Conservation (phyloP, 2,888 invertebrate species). For the Sycophila texana region DNA sequence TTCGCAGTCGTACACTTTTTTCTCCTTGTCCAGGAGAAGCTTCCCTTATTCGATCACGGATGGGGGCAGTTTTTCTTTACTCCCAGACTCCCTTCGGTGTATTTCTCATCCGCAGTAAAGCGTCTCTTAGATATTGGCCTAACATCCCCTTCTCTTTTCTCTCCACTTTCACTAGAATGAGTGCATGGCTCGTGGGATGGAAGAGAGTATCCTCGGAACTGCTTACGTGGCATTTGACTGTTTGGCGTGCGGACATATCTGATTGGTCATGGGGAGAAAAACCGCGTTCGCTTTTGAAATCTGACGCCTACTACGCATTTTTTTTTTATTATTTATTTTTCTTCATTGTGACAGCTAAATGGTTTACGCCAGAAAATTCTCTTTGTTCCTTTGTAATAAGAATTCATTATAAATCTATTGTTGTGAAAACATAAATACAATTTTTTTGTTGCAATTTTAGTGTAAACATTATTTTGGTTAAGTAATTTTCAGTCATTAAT, state of each 20-base stretch:
- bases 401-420: too few relatives aligned
- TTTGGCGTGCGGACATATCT: slow-evolving; percentile 6
- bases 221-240: slow-evolving; percentile 21
- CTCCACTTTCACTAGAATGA: slow-evolving; percentile 2
- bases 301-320: too few relatives aligned
- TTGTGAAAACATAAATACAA: too few relatives aligned
- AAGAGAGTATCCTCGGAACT: slow-evolving; percentile 4
- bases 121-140: slow-evolving; percentile 32
- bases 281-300: too few relatives aligned
- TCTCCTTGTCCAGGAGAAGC: not conserved
- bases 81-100: slow-evolving; percentile 12
- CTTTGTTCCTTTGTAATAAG: too few relatives aligned
- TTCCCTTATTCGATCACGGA: slow-evolving; percentile 16
- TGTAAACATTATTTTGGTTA: too few relatives aligned
- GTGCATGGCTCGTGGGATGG: not conserved
- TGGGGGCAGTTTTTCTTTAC: not conserved
- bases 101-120: slow-evolving; percentile 36
- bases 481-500: too few relatives aligned
- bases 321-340: too few relatives aligned
- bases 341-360: too few relatives aligned
- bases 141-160: slow-evolving; percentile 3
- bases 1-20: not conserved
- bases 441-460: too few relatives aligned
- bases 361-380: too few relatives aligned
- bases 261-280: not conserved